These are phyloP conservation scores for Martes flavigula DNA, from an alignment of 2,797 vertebrate genomes.

Conservation along the genomic window DNA sequence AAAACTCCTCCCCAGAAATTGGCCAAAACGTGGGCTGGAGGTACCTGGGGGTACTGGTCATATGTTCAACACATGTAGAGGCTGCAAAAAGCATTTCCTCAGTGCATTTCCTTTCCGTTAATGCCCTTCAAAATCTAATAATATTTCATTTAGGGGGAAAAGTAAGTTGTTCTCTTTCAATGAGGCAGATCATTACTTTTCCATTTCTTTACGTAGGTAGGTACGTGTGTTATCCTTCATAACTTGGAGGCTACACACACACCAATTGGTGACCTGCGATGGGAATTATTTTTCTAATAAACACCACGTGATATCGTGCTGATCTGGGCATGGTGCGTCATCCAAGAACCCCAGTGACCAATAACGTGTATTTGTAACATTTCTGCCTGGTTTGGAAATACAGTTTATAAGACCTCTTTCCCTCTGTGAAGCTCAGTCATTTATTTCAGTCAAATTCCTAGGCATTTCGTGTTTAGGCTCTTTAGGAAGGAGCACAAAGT, in stretches of 20 bases:
- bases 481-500: constrained; percentile 15
- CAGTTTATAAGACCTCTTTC: not conserved
- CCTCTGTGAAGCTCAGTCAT: constrained; percentile 44
- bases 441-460: constrained; percentile 36
- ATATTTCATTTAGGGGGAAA: constrained; percentile 44
- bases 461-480: constrained; percentile 16
- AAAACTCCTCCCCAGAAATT: not conserved
- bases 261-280: not conserved
- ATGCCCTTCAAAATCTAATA: constrained; percentile 44
- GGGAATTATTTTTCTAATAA: constrained; percentile 57
- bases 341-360: not conserved
- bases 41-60: not conserved
- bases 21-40: not conserved
- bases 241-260: not conserved
- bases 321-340: not conserved
- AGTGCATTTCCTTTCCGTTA: constrained; percentile 37
- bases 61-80: not conserved
- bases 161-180: constrained; percentile 34
- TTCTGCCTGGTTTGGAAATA: constrained; percentile 40
- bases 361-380: not conserved
- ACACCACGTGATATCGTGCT: not conserved
- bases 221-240: not conserved
- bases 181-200: constrained; percentile 67
- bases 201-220: not conserved
- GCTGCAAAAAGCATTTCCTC: constrained; percentile 61